Base-by-base conservation (phyloP, 2,113 vertebrate species). In the Corynorhinus townsendii region DNA sequence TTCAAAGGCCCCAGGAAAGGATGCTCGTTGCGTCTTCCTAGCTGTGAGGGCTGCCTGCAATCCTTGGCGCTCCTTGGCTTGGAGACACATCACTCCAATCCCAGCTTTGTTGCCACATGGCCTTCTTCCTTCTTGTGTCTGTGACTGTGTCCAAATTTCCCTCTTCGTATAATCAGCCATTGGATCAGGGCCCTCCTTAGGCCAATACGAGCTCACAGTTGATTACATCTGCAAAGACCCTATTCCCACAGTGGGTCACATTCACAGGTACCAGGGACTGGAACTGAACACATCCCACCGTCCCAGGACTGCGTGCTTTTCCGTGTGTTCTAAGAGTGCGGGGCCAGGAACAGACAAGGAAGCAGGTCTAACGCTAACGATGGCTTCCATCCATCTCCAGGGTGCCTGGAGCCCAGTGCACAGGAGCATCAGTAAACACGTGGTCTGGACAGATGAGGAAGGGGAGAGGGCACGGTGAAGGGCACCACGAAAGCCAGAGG, bases 21-120 rank as follows among this genome's bases (percentile, higher is more conserved):
- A 52, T 1, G 12, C 6, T 1, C 43, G 45, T 24, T 4, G 26
- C 33, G 47, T 26, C 47, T 12, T 45, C 30, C 49, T 3, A 6
- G 11, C 79, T 24, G 26, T 15, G 24, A 12, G 4, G 35, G 24
- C 6, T 30, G 22, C 56, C 47, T 2, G 6, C 24, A 8, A 26
- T 4, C n/a, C n/a, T 35, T 24, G 11, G 20, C 5, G 5, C 7
- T n/a, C 68, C 20, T 54, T 20, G 40, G 52, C 72, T 38, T 62
- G 33, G 16, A 26, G 79, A 40, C 9, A 0, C 12, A 0, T 19
- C 19, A 2, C 49, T 89, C 69, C 11, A 1, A 0, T 16, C 30
- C 43, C 40, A 1, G 12, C 38, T 64, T 43, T 3, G 0, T 30
- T 1, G 8, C 35, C 35, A 59, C 69, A 0, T 7, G 7, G 33